Base-by-base conservation (phyloP, 53 echinoderm and acorn worm species). In the Actinopyga echinites region DNA sequence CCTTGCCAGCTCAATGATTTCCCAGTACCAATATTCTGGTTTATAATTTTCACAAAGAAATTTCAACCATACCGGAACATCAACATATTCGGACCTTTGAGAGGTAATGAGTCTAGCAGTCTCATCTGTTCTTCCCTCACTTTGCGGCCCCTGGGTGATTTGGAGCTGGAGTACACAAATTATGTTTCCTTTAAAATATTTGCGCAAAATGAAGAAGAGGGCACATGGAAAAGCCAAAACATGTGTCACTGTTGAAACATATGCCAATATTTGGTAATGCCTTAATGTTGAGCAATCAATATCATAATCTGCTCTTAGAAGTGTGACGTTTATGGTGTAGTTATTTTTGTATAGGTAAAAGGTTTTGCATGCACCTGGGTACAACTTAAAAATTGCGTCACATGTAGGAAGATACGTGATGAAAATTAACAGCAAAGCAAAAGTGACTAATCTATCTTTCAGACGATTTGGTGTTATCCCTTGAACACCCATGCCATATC, bases 321-420 rank as follows among this genome's bases (percentile, higher is more conserved):
- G 56, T 1, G 77, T 77, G 24, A 77, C 54, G 2, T 52, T 45
- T 17, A 19, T 15, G 28, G 12, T 56, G 8, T n/a, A 12, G 44
- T 56, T 32, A 20, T 56, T 33, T 49, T 49, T 17, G 19, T 29
- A 53, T 1, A 56, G 30, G 11, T 33, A 10, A 8, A 77, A 77
- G 44, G 77, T 77, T 7, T 53, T 55, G 31, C 77, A 77, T 23
- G 77, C 54, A 77, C 55, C 56, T 9, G 77, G 77, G 20, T 55
- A 77, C 3, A 77, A 17, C 20, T 49, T 56, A 15, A 77, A 55
- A 12, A 77, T 77, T 28, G 32, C 31, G 15, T 77, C 77, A 20
- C 77, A 77, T 10, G 77, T 77, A 21, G 77, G 77, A 4, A 55
- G 77, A 15, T 77, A 77, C 12, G 77, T 77, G 23, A 77, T 30